Evolutionary conservation across 2,888 invertebrate species (phyloP), one percentile per base, ranked within the genome.

Genomic region (Leptopilina drosophilae): DNA sequence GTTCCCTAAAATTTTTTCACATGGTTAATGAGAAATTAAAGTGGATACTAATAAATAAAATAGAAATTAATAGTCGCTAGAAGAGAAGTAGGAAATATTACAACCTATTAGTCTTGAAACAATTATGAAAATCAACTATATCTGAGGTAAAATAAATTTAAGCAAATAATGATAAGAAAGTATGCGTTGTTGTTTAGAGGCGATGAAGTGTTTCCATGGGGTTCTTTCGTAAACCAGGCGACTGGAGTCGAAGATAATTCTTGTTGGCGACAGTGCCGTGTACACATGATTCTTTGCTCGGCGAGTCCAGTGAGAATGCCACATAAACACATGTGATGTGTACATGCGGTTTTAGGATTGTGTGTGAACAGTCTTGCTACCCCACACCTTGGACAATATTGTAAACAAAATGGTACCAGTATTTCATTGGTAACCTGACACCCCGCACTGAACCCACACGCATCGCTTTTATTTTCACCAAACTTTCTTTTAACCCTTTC

Each of bases 391-490:
- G 85, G 88, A 89, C 90, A 89, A 90, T 91, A 91, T 90, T 91
- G 91, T 90, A 89, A 91, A 91, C 90, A 91, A 91, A 91, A 90
- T 91, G 90, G 90, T 91, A 90, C 91, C 91, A 89, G 88, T 91
- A 91, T 90, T 90, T 91, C 90, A 91, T 89, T 88, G 89, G 91
- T 89, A 91, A 91, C 91, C 89, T 86, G 89, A 91, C 86, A 90
- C 90, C 88, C 85, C 82, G 82, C 78, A 84, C 81, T 83, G 88
- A 89, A 91, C 90, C 90, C 90, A 91, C 91, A 91, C 91, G 85
- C 88, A 88, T 89, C 87, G 90, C 81, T 81, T 78, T 81, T 81
- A 82, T 79, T 78, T 77, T 77, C 77, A 77, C 66, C 77, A 62
- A 64, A 77, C 65, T 62, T 78, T 26, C 75, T 79, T 26, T 80